phyloP scores from a whole-genome alignment of 2,888 invertebrate species.

The Agonopterix alstromeriana region DNA sequence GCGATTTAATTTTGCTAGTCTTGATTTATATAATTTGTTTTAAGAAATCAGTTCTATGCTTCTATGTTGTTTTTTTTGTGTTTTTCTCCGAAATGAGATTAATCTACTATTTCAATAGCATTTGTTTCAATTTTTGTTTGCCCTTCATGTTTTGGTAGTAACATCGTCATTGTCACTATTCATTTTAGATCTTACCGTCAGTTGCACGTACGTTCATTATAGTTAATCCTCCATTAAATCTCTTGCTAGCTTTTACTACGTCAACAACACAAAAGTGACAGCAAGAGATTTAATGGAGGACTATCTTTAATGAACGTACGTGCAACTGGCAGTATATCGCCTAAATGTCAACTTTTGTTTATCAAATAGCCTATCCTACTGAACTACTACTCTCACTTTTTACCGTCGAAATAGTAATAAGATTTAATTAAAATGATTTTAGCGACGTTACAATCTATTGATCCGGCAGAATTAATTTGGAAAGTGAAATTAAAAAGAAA shows the following conservation, averaged over 20 bases:
- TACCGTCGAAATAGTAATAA: conserved; percentile 22
- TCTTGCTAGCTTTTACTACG: no score
- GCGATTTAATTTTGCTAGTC: neutral
- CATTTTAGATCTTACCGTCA: no score
- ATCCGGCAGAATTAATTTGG: conserved; percentile 16
- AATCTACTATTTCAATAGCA: neutral
- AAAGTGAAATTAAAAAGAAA: neutral
- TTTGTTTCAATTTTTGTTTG: neutral
- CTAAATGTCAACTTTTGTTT: conserved; percentile 6
- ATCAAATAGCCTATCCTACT: conserved; percentile 17
- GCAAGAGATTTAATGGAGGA: no score
- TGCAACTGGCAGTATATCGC: no score
- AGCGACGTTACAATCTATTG: conserved; percentile 15
- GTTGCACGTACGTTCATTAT: no score
- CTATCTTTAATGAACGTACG: no score
- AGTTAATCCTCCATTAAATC: no score
- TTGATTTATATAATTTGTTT: neutral
- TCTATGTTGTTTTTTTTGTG: no score
- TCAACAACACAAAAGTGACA: no score
- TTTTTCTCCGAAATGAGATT: no score
- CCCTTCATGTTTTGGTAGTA: conserved; percentile 1
- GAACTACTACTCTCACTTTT: conserved; percentile 54
- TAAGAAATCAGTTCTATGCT: no score
- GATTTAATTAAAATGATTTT: conserved; percentile 11
- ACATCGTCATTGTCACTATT: neutral